Conservation (phyloP, 92 coral and sea anemone genomes). For the Galaxea fascicularis region DNA sequence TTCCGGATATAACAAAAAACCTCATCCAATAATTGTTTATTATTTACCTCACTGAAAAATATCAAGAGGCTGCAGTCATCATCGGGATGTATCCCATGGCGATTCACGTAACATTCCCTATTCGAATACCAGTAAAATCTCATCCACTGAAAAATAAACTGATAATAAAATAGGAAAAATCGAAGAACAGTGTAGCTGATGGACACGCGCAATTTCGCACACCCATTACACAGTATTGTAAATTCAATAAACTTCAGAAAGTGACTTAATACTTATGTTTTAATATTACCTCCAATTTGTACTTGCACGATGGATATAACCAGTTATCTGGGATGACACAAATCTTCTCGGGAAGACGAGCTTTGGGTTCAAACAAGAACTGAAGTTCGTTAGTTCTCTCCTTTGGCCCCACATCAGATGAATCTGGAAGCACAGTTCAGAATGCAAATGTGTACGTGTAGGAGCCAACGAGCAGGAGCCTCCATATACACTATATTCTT, state of each 20-base stretch:
- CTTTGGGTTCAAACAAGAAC: background rate
- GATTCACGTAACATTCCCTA: constrained; percentile 20
- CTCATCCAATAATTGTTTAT: too few relatives aligned
- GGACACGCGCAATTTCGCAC: too few relatives aligned
- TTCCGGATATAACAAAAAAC: too few relatives aligned
- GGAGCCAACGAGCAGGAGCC: too few relatives aligned
- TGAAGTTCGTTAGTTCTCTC: background rate
- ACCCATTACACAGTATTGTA: too few relatives aligned
- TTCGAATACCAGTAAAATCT: background rate
- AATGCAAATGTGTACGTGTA: too few relatives aligned
- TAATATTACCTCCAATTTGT: constrained; percentile 22
- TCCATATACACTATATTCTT: too few relatives aligned
- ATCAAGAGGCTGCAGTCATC: constrained; percentile 22
- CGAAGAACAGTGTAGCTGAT: background rate
- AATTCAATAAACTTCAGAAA: too few relatives aligned
- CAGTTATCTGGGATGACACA: constrained; percentile 34
- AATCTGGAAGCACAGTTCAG: constrained; percentile 3
- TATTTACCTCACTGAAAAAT: constrained; percentile 42
- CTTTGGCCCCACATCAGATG: background rate
- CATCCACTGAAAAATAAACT: constrained; percentile 38
- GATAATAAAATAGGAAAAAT: background rate
- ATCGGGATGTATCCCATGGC: constrained; percentile 25
- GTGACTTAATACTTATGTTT: too few relatives aligned
- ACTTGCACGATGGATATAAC: constrained; percentile 36
- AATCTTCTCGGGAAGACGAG: background rate